Base-by-base conservation (phyloP, 2,797 vertebrate genomes). In the Sebastes iracundus region DNA sequence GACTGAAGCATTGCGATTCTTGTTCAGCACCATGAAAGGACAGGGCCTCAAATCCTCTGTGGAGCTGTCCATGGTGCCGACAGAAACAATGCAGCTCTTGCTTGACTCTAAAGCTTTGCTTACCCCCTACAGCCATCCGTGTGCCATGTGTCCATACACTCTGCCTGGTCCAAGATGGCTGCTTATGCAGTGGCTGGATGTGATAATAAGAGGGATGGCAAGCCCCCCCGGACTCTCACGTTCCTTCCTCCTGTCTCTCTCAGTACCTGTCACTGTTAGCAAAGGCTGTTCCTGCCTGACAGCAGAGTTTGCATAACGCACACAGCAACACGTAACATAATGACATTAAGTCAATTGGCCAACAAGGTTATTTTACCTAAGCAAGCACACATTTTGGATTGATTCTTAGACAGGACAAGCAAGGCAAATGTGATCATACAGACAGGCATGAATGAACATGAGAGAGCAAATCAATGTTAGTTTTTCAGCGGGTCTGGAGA, bases 261-360 rank as follows among this genome's bases (percentile, higher is more conserved):
- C 75, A 77, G 72, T 82, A 75, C 77, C 60, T 85, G 79, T 91
- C 88, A 83, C 58, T 81, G 78, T 92, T 90, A 86, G 59, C 70
- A 77, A 82, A 89, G 86, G 80, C 88, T 85, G 77, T 84, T 52
- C 56, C 53, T 56, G 60, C 27, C 66, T 91, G 85, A 85, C 83
- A 79, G 84, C 56, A 58, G 63, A 79, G 78, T 91, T 88, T 86
- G 71, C 86, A 77, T 85, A 90, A 92, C 83, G 81, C 84, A 83
- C 81, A 81, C 71, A 78, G 84, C 35, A 75, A 55, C 79, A 88
- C 74, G 62, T 84, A 77, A 82, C 80, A 85, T 89, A 81, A 90
- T 93, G 84, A 90, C 84, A 87, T 86, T 88, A 92, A 88, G 85
- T 92, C 86, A 79, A 90, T 86, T 65, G 82, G 74, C 83, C 86